Conservation (phyloP, 2,888 invertebrate species). For the Drosophila mercatorum region DNA sequence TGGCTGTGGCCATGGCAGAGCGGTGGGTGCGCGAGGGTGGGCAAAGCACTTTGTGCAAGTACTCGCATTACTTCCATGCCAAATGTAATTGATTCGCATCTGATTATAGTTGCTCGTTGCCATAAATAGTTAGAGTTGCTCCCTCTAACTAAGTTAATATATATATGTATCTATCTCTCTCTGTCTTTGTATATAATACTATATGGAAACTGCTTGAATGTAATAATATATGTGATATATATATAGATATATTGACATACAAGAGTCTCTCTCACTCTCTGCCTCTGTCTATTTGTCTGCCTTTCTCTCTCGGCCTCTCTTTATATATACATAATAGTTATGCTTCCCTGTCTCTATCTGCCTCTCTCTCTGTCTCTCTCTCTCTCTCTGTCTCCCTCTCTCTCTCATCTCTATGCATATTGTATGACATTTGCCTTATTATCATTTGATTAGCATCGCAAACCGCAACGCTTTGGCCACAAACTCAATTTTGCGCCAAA, state of each 20-base stretch:
- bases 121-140: neutral
- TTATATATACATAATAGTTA: no score
- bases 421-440: constrained; percentile 19
- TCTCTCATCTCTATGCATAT: neutral
- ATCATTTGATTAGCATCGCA: constrained; percentile 36
- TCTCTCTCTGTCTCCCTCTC: neutral
- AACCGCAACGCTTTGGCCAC: constrained; percentile 35
- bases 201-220: neutral
- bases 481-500: constrained; percentile 27
- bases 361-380: neutral
- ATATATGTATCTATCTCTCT: neutral
- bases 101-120: constrained; percentile 30
- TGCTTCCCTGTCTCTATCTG: no score
- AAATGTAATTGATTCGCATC: constrained; percentile 72
- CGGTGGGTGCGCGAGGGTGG: constrained; percentile 5
- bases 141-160: neutral
- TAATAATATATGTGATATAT: neutral
- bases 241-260: neutral
- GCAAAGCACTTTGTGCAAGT: constrained; percentile 26
- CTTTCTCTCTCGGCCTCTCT: no score
- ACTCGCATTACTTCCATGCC: constrained; percentile 46
- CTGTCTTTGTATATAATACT: neutral
- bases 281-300: neutral
- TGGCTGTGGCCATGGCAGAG: neutral
- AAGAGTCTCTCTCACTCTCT: neutral